Conservation (phyloP, 2,113 vertebrate genomes). For the Vanacampus margaritifer region DNA sequence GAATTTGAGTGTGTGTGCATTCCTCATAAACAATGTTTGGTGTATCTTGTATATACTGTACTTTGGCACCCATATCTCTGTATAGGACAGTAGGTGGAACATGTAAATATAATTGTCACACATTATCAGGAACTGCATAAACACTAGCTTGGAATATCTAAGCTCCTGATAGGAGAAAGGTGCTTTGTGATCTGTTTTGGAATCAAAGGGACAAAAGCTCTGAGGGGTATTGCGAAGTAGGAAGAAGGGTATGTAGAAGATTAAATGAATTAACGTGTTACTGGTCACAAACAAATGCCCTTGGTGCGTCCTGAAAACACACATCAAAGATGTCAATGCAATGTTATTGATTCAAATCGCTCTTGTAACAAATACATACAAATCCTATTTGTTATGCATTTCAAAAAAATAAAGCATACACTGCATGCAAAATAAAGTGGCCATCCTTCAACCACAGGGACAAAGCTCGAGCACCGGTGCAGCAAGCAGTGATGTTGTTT, state of each 20-base stretch:
- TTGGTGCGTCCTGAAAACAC: conserved; percentile 40
- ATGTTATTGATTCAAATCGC: conserved; percentile 37
- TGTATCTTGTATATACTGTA: conserved; percentile 9
- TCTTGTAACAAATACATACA: conserved; percentile 21
- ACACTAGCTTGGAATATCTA: conserved; percentile 50
- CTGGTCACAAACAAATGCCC: conserved; percentile 46
- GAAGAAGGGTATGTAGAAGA: conserved; percentile 37
- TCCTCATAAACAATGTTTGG: conserved; percentile 5
- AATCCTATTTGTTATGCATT: conserved; percentile 1
- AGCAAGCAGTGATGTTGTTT: conserved; percentile 37
- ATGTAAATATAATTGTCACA: conserved; percentile 44
- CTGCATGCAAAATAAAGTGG: conserved; percentile 14
- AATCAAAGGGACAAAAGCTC: conserved; percentile 36
- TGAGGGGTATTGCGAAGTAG: conserved; percentile 40
- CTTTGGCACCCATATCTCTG: conserved; percentile 36
- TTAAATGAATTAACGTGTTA: conserved; percentile 56
- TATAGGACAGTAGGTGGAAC: conserved; percentile 20
- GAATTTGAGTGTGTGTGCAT: conserved; percentile 8
- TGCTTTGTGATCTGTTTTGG: conserved; percentile 33
- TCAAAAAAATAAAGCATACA: conserved; percentile 28
- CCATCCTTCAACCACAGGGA: conserved; percentile 31
- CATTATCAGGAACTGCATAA: conserved; percentile 62
- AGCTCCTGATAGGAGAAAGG: conserved; percentile 41
- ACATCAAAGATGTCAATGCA: conserved; percentile 37
- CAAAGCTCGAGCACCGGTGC: conserved; percentile 28